phyloP scores from a whole-genome alignment of 2,797 vertebrate species.

The Cygnus olor region DNA sequence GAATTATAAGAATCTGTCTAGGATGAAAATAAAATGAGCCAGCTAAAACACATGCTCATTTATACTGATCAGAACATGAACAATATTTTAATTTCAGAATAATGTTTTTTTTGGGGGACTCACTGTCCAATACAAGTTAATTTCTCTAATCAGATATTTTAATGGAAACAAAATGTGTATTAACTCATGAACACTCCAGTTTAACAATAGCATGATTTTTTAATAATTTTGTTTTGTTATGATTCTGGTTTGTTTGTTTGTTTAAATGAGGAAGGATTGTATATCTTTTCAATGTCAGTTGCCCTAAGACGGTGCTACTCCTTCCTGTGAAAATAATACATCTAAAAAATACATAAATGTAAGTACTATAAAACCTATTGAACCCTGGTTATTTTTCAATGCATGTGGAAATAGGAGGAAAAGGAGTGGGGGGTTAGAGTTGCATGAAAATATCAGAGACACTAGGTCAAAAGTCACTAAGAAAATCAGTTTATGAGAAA shows the following conservation, averaged over 20 bases:
- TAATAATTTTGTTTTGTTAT: not conserved
- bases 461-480: not conserved
- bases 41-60: not conserved
- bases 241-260: too few relatives aligned
- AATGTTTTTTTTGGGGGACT: not conserved
- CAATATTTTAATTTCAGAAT: not conserved
- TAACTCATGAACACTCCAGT: not conserved
- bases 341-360: not conserved
- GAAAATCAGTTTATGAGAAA: not conserved
- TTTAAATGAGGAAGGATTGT: not conserved
- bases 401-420: not conserved
- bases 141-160: not conserved
- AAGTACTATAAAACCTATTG: not conserved
- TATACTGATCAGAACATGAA: not conserved
- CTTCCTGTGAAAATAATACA: not conserved
- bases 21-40: not conserved
- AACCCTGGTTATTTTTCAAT: not conserved
- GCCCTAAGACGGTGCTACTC: not conserved
- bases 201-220: not conserved
- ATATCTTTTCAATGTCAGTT: not conserved
- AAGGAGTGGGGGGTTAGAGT: not conserved
- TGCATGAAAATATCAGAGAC: not conserved
- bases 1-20: not conserved
- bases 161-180: not conserved
- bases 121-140: rapidly evolving